Conservation (phyloP, 1,140 invertebrate species). For the Bombyx mandarina region DNA sequence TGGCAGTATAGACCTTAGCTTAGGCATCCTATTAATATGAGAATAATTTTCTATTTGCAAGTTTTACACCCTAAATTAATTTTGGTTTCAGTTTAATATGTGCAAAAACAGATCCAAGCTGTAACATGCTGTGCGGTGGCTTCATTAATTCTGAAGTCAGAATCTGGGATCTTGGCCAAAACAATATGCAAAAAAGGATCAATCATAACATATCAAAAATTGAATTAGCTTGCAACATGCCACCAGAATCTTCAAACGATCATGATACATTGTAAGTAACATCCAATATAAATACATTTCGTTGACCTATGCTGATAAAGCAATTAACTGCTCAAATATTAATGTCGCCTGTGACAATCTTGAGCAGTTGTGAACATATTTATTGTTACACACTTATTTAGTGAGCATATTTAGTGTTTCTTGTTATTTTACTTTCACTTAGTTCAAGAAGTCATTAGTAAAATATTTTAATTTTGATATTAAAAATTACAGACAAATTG, state of each 20-base stretch:
- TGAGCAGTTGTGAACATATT: no score
- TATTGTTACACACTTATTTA: no score
- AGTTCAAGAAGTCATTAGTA: background rate
- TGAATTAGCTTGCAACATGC: slow-evolving; percentile 53
- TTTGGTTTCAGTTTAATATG: slow-evolving; percentile 69
- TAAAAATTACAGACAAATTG: slow-evolving; percentile 42
- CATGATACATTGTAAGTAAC: slow-evolving; percentile 50
- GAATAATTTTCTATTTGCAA: background rate
- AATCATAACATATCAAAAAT: slow-evolving; percentile 65
- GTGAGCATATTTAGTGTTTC: no score
- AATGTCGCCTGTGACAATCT: no score
- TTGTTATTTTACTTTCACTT: no score
- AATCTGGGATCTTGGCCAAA: slow-evolving; percentile 75
- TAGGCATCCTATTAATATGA: no score
- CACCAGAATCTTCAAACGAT: slow-evolving; percentile 32
- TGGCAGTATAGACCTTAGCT: no score
- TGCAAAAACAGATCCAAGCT: slow-evolving; percentile 70
- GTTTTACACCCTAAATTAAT: slow-evolving; percentile 3
- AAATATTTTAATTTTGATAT: background rate
- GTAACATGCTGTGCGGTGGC: slow-evolving; percentile 73
- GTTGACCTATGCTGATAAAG: no score
- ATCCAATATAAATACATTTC: background rate
- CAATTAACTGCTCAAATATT: no score
- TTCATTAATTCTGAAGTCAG: slow-evolving; percentile 75
- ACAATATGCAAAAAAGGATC: slow-evolving; percentile 60